Evolutionary conservation across 2,797 vertebrate species (phyloP).

Genomic region (Eutrigla gurnardus): DNA sequence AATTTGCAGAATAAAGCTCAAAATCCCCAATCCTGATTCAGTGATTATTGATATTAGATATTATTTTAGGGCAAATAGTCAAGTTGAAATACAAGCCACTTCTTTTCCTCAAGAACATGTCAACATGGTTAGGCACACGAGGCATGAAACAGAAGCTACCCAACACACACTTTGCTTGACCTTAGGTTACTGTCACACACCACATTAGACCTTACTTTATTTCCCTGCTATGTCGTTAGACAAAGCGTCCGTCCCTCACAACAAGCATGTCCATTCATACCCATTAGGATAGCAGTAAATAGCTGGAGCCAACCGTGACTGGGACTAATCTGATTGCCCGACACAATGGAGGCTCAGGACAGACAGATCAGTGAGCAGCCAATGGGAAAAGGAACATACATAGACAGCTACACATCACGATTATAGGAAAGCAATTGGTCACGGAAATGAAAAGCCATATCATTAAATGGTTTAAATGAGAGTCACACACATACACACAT

Average conservation of each 20-base stretch:
- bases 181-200: conserved; percentile 64
- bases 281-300: conserved; percentile 64
- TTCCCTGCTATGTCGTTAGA: conserved; percentile 54
- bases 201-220: conserved; percentile 49
- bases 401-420: conserved; percentile 60
- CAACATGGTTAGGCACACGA: conserved; percentile 4
- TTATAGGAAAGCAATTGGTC: conserved; percentile 56
- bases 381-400: conserved; percentile 65
- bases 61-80: background rate
- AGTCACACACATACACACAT: conserved; percentile 67
- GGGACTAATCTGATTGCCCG: conserved; percentile 79
- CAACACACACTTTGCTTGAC: conserved; percentile 65
- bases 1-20: too few relatives aligned
- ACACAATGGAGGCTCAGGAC: conserved; percentile 79
- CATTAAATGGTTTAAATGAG: conserved; percentile 74
- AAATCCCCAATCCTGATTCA: too few relatives aligned
- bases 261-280: conserved; percentile 76
- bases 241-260: conserved; percentile 45
- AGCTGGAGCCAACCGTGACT: conserved; percentile 73
- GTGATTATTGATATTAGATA: background rate
- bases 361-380: conserved; percentile 61
- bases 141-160: conserved; percentile 18
- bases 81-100: background rate
- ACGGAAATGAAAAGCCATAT: conserved; percentile 78
- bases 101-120: conserved; percentile 6